Conservation (phyloP, 2,113 vertebrate genomes). For the Hystrix cristata region DNA sequence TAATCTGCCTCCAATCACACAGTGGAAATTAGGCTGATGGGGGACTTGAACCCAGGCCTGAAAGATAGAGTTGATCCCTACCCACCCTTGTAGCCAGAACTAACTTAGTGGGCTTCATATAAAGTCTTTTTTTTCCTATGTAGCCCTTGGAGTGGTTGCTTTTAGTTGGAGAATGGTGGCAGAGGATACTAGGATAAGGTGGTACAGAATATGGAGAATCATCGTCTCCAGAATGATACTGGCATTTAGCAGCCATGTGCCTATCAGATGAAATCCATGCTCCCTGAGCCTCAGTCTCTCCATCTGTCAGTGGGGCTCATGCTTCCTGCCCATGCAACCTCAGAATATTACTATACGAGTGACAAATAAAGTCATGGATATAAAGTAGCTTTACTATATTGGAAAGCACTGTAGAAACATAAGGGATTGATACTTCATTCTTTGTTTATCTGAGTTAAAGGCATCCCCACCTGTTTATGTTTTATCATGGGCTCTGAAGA, state of each 20-base stretch:
- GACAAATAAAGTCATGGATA: background rate
- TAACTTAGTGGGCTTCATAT: background rate
- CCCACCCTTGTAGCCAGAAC: background rate
- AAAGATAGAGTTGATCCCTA: background rate
- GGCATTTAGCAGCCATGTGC: background rate
- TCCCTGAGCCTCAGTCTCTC: background rate
- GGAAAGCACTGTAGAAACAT: background rate
- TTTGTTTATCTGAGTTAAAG: background rate
- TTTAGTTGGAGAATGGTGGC: background rate
- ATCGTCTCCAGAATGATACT: background rate
- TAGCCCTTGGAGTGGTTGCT: background rate
- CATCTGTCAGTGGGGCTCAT: background rate
- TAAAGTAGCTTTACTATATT: background rate
- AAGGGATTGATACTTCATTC: background rate
- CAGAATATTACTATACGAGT: background rate
- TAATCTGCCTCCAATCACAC: background rate
- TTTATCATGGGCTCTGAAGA: background rate
- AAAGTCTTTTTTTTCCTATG: background rate
- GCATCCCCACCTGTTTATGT: background rate
- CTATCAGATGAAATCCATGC: background rate
- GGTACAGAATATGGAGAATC: background rate
- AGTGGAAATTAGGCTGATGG: background rate
- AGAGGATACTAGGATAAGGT: fast-evolving
- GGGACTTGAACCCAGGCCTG: background rate
- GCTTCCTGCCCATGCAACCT: background rate